Conservation (phyloP, 2,113 vertebrate genomes). For the Leucopternis melanops region DNA sequence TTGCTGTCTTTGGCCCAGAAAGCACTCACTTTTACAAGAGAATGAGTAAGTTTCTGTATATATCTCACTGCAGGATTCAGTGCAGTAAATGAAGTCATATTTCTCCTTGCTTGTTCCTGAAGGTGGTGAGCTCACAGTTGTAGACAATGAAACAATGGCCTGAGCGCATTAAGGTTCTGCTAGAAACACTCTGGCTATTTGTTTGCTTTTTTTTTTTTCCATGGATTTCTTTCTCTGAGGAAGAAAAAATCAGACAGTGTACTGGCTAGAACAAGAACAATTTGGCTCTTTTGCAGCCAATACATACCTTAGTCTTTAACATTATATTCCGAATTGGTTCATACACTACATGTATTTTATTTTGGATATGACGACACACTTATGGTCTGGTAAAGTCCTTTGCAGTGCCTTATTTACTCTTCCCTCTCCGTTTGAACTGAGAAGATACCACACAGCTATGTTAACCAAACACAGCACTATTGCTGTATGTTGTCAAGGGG, state of each 20-base stretch:
- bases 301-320: neutral
- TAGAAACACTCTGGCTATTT: constrained; percentile 21
- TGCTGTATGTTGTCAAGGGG: neutral
- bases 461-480: neutral
- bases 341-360: neutral
- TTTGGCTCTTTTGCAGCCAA: neutral
- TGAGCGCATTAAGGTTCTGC: neutral
- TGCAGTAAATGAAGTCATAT: constrained; percentile 43
- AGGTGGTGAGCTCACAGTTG: constrained; percentile 48
- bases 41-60: constrained; percentile 42
- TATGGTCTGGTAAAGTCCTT: neutral
- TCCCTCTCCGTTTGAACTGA: neutral
- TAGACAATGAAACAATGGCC: constrained; percentile 37
- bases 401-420: neutral
- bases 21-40: constrained; percentile 51
- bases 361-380: neutral
- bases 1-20: constrained; percentile 48
- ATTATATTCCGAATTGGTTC: neutral
- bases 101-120: constrained; percentile 47
- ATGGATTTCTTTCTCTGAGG: constrained; percentile 19
- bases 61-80: constrained; percentile 22
- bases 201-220: constrained; percentile 21
- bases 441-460: neutral
- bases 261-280: constrained; percentile 1
- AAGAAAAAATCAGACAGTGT: neutral